A percentile compares a stretch with the other conserved stretches of the same genome.
phyloP scores from a whole-genome alignment of 2,113 vertebrate species.

The Bos taurus region DNA sequence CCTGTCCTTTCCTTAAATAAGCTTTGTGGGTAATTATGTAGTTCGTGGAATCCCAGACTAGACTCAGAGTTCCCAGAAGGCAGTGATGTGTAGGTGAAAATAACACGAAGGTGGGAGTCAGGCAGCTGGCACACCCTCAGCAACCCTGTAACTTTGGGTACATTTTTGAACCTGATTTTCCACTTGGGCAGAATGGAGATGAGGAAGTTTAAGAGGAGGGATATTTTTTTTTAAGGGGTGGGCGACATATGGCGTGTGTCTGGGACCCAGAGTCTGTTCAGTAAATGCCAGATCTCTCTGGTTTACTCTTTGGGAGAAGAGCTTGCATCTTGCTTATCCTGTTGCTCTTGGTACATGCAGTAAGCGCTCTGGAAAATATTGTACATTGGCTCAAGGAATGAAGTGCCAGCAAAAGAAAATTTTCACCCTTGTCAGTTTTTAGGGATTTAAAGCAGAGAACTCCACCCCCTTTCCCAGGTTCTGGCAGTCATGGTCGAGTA shows the following conservation, averaged over 20 bases:
- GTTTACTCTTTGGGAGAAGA: not conserved
- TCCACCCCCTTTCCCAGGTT: not conserved
- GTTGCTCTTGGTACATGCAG: not conserved
- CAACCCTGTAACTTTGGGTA: not conserved
- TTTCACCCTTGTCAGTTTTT: not conserved
- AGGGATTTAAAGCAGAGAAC: not conserved
- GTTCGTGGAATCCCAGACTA: not conserved
- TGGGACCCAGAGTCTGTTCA: not conserved
- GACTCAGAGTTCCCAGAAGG: not conserved
- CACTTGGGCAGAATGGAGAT: too few species aligned
- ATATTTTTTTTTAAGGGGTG: not conserved
- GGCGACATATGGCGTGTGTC: accelerated
- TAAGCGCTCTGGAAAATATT: not conserved
- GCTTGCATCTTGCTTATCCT: not conserved
- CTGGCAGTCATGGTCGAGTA: accelerated
- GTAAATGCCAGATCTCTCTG: not conserved
- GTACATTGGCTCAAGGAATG: not conserved
- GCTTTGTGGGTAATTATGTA: not conserved
- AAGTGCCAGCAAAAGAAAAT: not conserved
- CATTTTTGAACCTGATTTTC: not conserved
- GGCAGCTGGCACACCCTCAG: not conserved
- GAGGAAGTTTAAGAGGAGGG: not conserved
- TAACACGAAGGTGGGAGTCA: not conserved
- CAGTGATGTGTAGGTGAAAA: not conserved
- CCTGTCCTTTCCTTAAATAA: not conserved